phyloP scores from a whole-genome alignment of 2,113 vertebrate species.

The Opisthocomus hoazin region DNA sequence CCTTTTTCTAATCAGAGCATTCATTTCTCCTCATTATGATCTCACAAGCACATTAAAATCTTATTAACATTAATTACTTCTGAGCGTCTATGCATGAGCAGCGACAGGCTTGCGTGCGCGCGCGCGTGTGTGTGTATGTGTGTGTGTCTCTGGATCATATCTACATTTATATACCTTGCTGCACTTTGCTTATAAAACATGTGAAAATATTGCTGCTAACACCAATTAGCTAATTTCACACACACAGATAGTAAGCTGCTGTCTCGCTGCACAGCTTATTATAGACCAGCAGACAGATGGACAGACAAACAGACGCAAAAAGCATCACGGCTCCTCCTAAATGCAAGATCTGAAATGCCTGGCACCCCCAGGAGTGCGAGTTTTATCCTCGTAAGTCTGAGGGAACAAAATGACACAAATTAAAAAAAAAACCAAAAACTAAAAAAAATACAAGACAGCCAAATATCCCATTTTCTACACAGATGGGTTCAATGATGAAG shows the following conservation, averaged over 20 bases:
- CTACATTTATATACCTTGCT: slow-evolving; percentile 85
- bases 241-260: slow-evolving; percentile 76
- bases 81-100: slow-evolving; percentile 83
- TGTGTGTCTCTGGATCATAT: slow-evolving; percentile 78
- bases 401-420: slow-evolving; percentile 50
- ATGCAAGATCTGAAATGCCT: slow-evolving; percentile 58
- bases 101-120: slow-evolving; percentile 70
- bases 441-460: slow-evolving; percentile 46
- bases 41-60: slow-evolving; percentile 88
- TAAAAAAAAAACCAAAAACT: neutral
- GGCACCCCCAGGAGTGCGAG: slow-evolving; percentile 61
- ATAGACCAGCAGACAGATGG: slow-evolving; percentile 74
- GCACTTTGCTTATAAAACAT: slow-evolving; percentile 86
- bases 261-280: slow-evolving; percentile 73
- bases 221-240: slow-evolving; percentile 86
- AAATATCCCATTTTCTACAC: slow-evolving; percentile 66
- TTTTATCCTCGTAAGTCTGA: slow-evolving; percentile 56
- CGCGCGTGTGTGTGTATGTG: slow-evolving; percentile 37
- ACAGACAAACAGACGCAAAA: slow-evolving; percentile 72
- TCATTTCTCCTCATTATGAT: slow-evolving; percentile 88
- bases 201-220: slow-evolving; percentile 85
- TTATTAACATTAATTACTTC: slow-evolving; percentile 90
- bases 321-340: slow-evolving; percentile 61
- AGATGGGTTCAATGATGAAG: slow-evolving; percentile 70
- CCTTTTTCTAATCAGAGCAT: slow-evolving; percentile 87